Evolutionary conservation across 2,113 vertebrate genomes (phyloP).

Genomic region (Halichoeres trimaculatus): DNA sequence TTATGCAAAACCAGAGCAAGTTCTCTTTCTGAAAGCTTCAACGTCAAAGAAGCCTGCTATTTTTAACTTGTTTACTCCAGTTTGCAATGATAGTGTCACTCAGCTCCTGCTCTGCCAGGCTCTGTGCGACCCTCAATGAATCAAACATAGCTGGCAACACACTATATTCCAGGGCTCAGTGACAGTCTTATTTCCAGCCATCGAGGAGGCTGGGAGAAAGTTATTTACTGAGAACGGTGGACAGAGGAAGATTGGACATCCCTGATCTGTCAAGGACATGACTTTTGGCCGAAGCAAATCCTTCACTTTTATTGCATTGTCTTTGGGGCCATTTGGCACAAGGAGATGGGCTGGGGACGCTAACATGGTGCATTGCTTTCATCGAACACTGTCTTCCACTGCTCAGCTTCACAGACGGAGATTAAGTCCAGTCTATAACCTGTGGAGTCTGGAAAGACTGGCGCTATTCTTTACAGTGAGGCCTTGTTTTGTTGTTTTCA

Average conservation of each 20-base stretch:
- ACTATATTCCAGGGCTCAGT: conserved; percentile 29
- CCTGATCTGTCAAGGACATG: conserved; percentile 66
- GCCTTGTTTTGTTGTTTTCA: conserved; percentile 9
- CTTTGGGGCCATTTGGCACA: conserved; percentile 47
- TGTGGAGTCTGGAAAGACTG: conserved; percentile 13
- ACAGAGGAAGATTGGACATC: conserved; percentile 62
- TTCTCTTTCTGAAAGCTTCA: neutral
- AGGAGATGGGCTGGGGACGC: conserved; percentile 29
- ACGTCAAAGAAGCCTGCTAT: conserved; percentile 33
- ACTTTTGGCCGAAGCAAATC: conserved; percentile 56
- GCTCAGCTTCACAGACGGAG: conserved; percentile 5
- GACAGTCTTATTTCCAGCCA: conserved; percentile 71
- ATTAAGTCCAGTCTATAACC: conserved; percentile 26
- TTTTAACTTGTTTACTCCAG: conserved; percentile 65
- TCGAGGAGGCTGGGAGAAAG: conserved; percentile 22
- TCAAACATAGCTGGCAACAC: conserved; percentile 50
- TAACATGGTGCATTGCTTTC: conserved; percentile 13
- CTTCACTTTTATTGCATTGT: conserved; percentile 62
- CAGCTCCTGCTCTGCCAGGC: conserved; percentile 32
- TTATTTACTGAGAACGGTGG: conserved; percentile 61
- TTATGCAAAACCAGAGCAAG: conserved; percentile 4
- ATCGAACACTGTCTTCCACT: conserved; percentile 25
- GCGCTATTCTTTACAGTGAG: neutral
- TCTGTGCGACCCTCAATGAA: conserved; percentile 56
- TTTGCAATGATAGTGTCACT: conserved; percentile 65